Conservation (phyloP, 2,797 vertebrate genomes). For the Peromyscus nudipes region DNA sequence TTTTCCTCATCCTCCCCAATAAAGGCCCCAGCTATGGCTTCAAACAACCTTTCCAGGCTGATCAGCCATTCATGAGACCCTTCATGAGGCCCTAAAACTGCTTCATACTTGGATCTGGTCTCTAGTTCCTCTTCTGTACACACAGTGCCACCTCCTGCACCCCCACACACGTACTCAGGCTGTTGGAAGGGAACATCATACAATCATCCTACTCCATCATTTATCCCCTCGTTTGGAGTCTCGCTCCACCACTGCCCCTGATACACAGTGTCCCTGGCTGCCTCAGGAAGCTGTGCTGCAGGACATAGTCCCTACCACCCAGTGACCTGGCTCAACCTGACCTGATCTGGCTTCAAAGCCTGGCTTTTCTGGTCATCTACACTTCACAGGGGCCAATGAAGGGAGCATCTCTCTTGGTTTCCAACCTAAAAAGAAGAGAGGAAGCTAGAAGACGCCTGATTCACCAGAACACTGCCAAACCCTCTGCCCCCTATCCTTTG, state of each 20-base stretch:
- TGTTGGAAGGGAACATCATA: neutral
- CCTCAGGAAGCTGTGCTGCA: neutral
- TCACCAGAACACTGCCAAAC: neutral
- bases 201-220: neutral
- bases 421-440: neutral
- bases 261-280: neutral
- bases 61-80: rapidly evolving
- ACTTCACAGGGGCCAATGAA: neutral
- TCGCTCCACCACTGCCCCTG: neutral
- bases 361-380: neutral
- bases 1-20: neutral
- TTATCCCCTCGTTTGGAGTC: neutral
- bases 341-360: neutral
- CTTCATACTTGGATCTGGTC: neutral
- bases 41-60: neutral
- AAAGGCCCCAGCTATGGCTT: neutral
- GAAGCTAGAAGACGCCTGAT: neutral
- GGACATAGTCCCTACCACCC: neutral
- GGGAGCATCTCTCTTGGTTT: neutral
- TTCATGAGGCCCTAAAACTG: neutral
- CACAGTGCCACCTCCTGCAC: neutral
- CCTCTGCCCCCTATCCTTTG: neutral
- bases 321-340: neutral
- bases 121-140: neutral
- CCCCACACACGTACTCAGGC: neutral